Percentiles rank a stretch among this genome's conserved stretches.
Evolutionary conservation across 2,113 vertebrate genomes (phyloP).

Genomic region (Hippocampus abdominalis): DNA sequence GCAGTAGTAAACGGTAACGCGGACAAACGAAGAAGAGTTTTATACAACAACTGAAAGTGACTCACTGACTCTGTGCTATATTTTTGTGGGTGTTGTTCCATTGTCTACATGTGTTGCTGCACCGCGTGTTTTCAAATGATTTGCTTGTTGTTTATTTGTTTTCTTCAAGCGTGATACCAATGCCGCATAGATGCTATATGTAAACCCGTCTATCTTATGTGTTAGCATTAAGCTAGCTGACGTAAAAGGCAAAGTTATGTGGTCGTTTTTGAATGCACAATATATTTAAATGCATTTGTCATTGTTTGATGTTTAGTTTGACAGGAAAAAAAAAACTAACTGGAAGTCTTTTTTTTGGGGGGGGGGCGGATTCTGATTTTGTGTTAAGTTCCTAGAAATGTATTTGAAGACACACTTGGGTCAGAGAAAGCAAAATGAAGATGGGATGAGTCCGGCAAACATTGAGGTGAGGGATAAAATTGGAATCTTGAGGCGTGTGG

Average conservation of each 20-base stretch:
- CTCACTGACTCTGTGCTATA: no score
- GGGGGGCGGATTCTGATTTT: not conserved
- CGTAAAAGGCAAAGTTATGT: no score
- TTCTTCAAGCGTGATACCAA: not conserved
- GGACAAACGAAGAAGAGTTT: no score
- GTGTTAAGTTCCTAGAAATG: not conserved
- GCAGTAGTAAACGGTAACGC: no score
- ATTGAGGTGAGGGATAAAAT: slow-evolving; percentile 34
- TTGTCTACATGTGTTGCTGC: no score
- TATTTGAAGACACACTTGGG: not conserved
- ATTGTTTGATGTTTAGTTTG: no score
- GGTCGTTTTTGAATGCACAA: not conserved
- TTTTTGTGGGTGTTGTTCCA: no score
- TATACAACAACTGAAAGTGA: no score
- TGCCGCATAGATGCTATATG: not conserved
- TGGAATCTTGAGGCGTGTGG: slow-evolving; percentile 24
- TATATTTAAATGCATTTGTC: no score
- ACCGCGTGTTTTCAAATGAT: not conserved
- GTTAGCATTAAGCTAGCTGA: not conserved
- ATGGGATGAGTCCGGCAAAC: slow-evolving; percentile 13
- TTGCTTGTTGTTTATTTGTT: not conserved
- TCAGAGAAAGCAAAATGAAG: slow-evolving; percentile 6
- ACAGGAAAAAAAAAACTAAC: no score
- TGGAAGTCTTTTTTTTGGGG: no score
- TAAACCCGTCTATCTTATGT: not conserved